phyloP scores from a whole-genome alignment of 2,113 vertebrate species.

The Bufo bufo region DNA sequence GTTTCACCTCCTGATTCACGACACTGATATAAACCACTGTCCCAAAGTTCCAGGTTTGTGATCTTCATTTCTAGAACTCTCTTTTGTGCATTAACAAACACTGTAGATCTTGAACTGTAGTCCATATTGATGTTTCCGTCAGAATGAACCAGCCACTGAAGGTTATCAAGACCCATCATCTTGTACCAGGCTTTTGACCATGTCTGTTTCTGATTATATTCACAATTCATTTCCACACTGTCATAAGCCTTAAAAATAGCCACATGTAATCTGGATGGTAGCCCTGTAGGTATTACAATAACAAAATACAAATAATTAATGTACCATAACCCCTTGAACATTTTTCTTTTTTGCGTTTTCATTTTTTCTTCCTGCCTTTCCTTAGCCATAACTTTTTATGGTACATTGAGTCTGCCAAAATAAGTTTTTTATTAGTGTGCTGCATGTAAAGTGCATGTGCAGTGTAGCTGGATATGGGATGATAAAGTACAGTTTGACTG shows the following conservation, averaged over 20 bases:
- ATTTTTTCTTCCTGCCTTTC: no score
- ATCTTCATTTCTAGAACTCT: conserved; percentile 1
- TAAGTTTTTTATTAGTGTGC: no score
- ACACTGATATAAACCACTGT: conserved; percentile 45
- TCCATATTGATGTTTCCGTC: conserved; percentile 34
- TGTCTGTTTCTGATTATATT: conserved; percentile 15
- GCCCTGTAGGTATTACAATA: neutral
- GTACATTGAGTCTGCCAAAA: no score
- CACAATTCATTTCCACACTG: conserved; percentile 6
- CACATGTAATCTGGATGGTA: conserved; percentile 19
- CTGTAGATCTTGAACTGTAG: conserved; percentile 11
- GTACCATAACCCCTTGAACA: neutral
- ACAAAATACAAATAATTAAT: neutral
- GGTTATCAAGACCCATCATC: neutral
- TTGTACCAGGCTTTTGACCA: conserved; percentile 50
- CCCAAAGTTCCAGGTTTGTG: conserved; percentile 42
- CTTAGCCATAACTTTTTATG: no score
- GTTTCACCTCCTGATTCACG: neutral
- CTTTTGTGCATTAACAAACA: neutral
- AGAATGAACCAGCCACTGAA: conserved; percentile 48
- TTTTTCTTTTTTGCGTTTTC: no score
- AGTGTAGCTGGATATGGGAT: no score
- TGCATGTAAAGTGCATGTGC: no score
- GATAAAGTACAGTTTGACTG: no score
- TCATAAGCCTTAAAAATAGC: neutral